phyloP scores from a whole-genome alignment of 1,140 invertebrate species.

The Drosophila ironensis region DNA sequence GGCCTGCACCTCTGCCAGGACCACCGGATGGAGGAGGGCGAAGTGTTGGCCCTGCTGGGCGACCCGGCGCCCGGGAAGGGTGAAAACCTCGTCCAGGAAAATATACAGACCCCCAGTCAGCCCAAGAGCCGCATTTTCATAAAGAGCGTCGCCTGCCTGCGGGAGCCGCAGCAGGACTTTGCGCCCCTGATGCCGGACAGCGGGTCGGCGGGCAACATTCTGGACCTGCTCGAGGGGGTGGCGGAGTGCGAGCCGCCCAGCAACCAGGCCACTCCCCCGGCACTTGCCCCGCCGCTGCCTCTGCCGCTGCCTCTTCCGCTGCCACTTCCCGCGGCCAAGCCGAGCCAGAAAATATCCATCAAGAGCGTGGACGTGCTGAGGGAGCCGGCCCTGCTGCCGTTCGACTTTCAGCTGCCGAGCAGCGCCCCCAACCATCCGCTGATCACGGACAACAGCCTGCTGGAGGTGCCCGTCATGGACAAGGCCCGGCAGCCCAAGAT shows the following conservation, averaged over 20 bases:
- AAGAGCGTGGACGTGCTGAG: constrained; percentile 78
- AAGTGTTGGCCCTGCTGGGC: constrained; percentile 49
- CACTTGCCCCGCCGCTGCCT: no score
- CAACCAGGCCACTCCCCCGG: constrained; percentile 4
- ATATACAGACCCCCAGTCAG: not conserved
- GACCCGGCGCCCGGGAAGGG: no score
- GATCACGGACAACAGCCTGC: constrained; percentile 16
- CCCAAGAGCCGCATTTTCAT: constrained; percentile 73
- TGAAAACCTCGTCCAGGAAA: no score
- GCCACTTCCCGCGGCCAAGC: constrained; percentile 7
- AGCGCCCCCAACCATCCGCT: constrained; percentile 7
- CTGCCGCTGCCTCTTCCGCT: no score
- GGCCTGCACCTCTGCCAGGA: constrained; percentile 82
- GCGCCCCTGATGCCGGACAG: constrained; percentile 32
- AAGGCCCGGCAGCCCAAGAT: constrained; percentile 73
- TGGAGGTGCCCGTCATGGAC: constrained; percentile 24
- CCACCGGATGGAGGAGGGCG: constrained; percentile 81
- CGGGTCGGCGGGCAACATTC: constrained; percentile 28
- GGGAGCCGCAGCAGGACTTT: constrained; percentile 65
- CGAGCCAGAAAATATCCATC: constrained; percentile 76
- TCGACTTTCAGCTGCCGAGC: constrained; percentile 61
- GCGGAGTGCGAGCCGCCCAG: constrained; percentile 9
- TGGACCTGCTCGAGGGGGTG: constrained; percentile 59
- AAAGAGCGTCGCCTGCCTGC: constrained; percentile 73
- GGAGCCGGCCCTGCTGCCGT: constrained; percentile 63